Percentiles rank a stretch among this genome's conserved stretches.
Evolutionary conservation across 2,797 vertebrate species (phyloP).

Genomic region (Gallirallus australis): DNA sequence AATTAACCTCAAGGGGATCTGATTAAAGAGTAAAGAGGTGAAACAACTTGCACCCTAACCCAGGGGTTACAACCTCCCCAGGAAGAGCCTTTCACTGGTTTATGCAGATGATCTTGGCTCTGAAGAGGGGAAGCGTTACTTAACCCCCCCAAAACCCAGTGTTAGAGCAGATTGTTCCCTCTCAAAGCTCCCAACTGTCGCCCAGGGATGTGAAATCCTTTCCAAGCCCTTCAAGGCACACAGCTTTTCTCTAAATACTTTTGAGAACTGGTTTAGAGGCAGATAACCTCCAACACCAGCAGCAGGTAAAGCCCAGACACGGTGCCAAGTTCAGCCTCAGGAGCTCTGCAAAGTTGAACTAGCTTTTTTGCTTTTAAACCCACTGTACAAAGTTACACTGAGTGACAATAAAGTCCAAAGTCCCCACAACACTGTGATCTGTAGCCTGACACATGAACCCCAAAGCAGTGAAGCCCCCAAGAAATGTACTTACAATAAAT

Average conservation of each 20-base stretch:
- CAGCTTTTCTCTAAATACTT: background rate
- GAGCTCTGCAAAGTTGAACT: background rate
- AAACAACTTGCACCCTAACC: background rate
- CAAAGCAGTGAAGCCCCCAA: background rate
- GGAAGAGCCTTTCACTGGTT: background rate
- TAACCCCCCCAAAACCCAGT: background rate
- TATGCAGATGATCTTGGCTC: background rate
- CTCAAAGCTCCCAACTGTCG: background rate
- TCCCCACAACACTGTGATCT: background rate
- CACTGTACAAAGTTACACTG: background rate
- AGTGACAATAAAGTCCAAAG: background rate
- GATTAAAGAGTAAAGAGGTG: constrained; percentile 43
- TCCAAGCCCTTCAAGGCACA: background rate
- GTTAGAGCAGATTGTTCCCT: background rate
- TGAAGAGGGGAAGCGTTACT: background rate
- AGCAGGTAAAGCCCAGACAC: background rate
- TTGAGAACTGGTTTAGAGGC: background rate
- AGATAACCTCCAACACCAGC: background rate
- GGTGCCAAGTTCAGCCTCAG: background rate
- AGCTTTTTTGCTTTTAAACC: background rate
- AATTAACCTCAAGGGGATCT: constrained; percentile 30
- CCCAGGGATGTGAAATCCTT: background rate
- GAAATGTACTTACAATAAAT: constrained; percentile 76
- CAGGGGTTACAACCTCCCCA: background rate
- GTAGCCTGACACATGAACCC: background rate